phyloP scores from a whole-genome alignment of 1,140 invertebrate species.

The Teleogryllus occipitalis region DNA sequence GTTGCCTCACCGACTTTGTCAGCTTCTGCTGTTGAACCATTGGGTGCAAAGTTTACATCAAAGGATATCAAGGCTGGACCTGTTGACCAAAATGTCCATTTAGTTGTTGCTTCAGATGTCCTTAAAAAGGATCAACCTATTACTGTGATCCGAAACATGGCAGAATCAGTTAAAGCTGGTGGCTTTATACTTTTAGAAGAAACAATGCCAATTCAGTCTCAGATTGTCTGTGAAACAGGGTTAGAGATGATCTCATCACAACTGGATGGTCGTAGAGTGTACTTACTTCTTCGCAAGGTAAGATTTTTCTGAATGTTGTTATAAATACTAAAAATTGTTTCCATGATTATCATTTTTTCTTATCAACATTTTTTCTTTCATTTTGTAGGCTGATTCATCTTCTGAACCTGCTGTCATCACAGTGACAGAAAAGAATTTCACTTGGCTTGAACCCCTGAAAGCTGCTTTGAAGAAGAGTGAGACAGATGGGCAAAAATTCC shows the following conservation, averaged over 20 bases:
- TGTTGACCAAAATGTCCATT: slow-evolving; percentile 54
- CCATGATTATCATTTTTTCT: background rate
- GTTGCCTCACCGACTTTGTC: slow-evolving; percentile 35
- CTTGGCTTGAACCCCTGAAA: slow-evolving; percentile 78
- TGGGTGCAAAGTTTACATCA: slow-evolving; percentile 44
- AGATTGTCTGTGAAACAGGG: slow-evolving; percentile 33
- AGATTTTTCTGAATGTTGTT: background rate
- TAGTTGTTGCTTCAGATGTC: slow-evolving; percentile 53
- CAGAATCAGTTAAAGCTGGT: slow-evolving; percentile 51
- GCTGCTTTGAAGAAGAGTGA: slow-evolving; percentile 52
- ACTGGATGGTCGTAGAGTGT: slow-evolving; percentile 13
- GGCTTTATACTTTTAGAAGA: slow-evolving; percentile 76
- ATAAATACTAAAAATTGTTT: background rate
- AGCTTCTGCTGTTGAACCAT: slow-evolving; percentile 38
- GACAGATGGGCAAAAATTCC: slow-evolving; percentile 49
- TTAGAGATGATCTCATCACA: slow-evolving; percentile 30
- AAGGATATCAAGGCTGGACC: slow-evolving; percentile 44
- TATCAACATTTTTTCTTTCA: background rate
- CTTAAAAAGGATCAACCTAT: slow-evolving; percentile 38
- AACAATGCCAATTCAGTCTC: slow-evolving; percentile 43
- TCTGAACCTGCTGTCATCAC: slow-evolving; percentile 43
- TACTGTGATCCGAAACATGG: slow-evolving; percentile 44
- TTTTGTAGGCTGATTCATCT: slow-evolving; percentile 11
- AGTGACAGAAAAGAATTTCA: slow-evolving; percentile 57
- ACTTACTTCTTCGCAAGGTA: slow-evolving; percentile 21